Evolutionary conservation across 2,113 vertebrate genomes (phyloP).

Genomic region (Triplophysa siluroides): DNA sequence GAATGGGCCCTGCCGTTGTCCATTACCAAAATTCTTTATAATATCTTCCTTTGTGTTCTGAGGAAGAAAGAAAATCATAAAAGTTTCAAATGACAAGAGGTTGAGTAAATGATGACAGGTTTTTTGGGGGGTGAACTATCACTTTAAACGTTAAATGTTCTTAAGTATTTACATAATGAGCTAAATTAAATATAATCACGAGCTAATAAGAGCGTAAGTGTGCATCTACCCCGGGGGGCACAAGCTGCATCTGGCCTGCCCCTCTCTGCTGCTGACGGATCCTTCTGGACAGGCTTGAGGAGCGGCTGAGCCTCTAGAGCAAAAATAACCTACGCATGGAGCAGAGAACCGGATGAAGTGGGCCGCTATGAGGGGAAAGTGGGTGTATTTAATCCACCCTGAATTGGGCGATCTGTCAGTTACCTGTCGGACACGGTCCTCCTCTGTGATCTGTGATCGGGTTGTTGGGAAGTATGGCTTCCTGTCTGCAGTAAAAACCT

Average conservation of each 20-base stretch:
- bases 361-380: conserved; percentile 13
- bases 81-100: too few species aligned
- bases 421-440: conserved; percentile 83
- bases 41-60: too few species aligned
- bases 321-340: conserved; percentile 81
- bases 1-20: too few species aligned
- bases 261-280: conserved; percentile 73
- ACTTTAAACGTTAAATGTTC: not conserved
- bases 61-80: too few species aligned
- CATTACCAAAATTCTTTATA: too few species aligned
- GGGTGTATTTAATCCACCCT: conserved; percentile 11
- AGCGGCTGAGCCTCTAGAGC: conserved; percentile 74
- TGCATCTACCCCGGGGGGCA: conserved; percentile 83
- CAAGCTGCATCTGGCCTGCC: conserved; percentile 74
- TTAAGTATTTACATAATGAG: not conserved
- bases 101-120: too few species aligned
- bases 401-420: conserved; percentile 10
- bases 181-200: not conserved
- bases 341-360: conserved; percentile 1
- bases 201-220: conserved; percentile 41
- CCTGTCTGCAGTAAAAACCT: conserved; percentile 83
- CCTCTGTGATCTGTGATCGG: conserved; percentile 65
- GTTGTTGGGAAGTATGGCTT: conserved; percentile 71
- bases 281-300: conserved; percentile 82
- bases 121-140: too few species aligned